These are phyloP conservation scores for Drosophila rufa DNA, from an alignment of 1,140 invertebrate species.

Conservation along the genomic window DNA sequence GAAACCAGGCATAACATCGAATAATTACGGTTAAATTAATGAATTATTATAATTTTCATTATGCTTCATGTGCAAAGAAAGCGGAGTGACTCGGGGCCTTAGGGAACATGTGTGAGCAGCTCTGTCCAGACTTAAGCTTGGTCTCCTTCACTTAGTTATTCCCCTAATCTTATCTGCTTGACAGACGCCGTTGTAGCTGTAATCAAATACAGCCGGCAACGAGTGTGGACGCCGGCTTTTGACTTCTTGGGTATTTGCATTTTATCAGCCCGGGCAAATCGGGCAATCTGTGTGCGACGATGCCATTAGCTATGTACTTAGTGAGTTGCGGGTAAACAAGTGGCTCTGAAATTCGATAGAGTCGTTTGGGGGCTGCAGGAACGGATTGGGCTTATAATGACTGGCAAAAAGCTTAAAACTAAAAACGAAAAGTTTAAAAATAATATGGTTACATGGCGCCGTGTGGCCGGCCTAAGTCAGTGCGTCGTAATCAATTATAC, in stretches of 20 bases:
- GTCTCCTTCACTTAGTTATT: conserved; percentile 15
- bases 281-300: conserved; percentile 30
- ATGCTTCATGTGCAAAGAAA: too few relatives aligned
- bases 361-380: conserved; percentile 42
- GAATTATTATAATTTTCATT: too few relatives aligned
- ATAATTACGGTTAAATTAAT: too few relatives aligned
- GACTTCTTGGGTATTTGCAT: conserved; percentile 40
- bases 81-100: too few relatives aligned
- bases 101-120: background rate
- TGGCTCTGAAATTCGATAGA: conserved; percentile 80
- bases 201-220: conserved; percentile 65
- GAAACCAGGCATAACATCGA: too few relatives aligned
- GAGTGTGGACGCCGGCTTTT: conserved; percentile 22
- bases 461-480: conserved; percentile 43
- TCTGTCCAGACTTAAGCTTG: background rate
- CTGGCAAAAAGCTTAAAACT: background rate
- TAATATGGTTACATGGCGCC: conserved; percentile 61
- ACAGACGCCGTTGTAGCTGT: conserved; percentile 59
- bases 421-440: conserved; percentile 18
- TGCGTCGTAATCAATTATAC: conserved; percentile 72
- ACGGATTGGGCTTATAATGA: conserved; percentile 41
- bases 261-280: conserved; percentile 64
- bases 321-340: conserved; percentile 59
- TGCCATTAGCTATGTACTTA: conserved; percentile 59
- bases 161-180: conserved; percentile 54